Evolutionary conservation across 2,888 invertebrate species (phyloP), one percentile per base, ranked within the genome.

Genomic region (Synergus laeviventris): DNA sequence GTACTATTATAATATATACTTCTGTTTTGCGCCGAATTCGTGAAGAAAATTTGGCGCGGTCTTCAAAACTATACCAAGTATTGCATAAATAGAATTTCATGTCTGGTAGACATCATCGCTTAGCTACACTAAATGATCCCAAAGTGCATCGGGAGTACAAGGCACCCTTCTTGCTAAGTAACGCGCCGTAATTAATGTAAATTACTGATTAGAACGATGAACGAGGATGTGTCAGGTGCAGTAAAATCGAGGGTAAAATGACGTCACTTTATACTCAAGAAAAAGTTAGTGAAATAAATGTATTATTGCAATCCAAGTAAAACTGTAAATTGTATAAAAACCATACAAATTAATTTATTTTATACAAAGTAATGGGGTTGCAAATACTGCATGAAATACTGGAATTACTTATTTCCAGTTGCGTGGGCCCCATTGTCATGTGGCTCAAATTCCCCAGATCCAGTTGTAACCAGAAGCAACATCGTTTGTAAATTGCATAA

Each of bases 121-220:
- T 38, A 38, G 36, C 38, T 62, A 38, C 38, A 24, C 45, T 45
- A 12, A 38, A 39, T 45, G 56, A 56, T 21, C 14, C 5, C 8
- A 66, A 31, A 66, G 42, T 70, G 24, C 21, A 70, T n/a, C 21
- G 24, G 16, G 64, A 64, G 66, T 66, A 8, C 24, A 24, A 31
- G 24, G 66, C 24, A 70, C 66, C 64, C 66, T 70, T 49, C 49
- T 66, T 70, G 66, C 66, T 70, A 70, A 70, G 49, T 70, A 70
- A 70, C 16, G 45, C 66, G 24, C 16, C 42, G 31, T 70, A 70
- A 70, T 70, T 70, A 70, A 70, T 31, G 66, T 45, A 31, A 70
- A 70, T 70, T 70, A 45, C 16, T 70, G 24, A 49, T 70, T 70
- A 70, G 16, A 45, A 42, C 24, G 16, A 70, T 45, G 16, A n/a